These are phyloP conservation scores for Phycodurus eques DNA, from an alignment of 2,113 vertebrate genomes.

Conservation along the genomic window DNA sequence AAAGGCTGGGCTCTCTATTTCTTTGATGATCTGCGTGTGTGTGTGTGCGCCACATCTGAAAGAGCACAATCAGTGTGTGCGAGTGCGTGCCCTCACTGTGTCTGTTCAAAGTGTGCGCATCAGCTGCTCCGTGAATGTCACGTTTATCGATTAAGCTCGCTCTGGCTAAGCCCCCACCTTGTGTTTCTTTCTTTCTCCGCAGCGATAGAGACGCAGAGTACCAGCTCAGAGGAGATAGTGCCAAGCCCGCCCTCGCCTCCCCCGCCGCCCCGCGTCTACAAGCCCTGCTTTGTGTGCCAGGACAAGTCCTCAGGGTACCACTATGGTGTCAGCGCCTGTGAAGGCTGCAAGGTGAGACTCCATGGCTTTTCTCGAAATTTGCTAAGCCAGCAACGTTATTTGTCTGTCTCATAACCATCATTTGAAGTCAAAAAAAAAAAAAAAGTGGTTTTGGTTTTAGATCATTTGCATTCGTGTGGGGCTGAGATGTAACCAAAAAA, in stretches of 20 bases:
- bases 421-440: slow-evolving; percentile 7
- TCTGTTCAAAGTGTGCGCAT: slow-evolving; percentile 2
- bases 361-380: slow-evolving; percentile 46
- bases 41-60: slow-evolving; percentile 9
- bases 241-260: slow-evolving; percentile 93
- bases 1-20: slow-evolving; percentile 12
- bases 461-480: no score
- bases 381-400: slow-evolving; percentile 45
- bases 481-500: no score
- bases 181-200: slow-evolving; percentile 37
- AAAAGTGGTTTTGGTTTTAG: background rate
- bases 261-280: slow-evolving; percentile 93
- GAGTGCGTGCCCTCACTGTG: background rate
- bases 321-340: slow-evolving; percentile 97
- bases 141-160: slow-evolving; percentile 37
- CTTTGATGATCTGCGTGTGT: slow-evolving; percentile 24
- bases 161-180: slow-evolving; percentile 26
- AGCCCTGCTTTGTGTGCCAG: slow-evolving; percentile 97
- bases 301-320: slow-evolving; percentile 98
- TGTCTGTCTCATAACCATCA: slow-evolving; percentile 21
- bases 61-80: slow-evolving; percentile 13
- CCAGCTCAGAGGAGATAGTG: slow-evolving; percentile 95
- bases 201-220: slow-evolving; percentile 98
- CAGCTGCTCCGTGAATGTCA: slow-evolving; percentile 29
- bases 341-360: slow-evolving; percentile 94